These are phyloP conservation scores for Ptychadena robeensis DNA, from an alignment of 2,797 vertebrate genomes.

Conservation along the genomic window DNA sequence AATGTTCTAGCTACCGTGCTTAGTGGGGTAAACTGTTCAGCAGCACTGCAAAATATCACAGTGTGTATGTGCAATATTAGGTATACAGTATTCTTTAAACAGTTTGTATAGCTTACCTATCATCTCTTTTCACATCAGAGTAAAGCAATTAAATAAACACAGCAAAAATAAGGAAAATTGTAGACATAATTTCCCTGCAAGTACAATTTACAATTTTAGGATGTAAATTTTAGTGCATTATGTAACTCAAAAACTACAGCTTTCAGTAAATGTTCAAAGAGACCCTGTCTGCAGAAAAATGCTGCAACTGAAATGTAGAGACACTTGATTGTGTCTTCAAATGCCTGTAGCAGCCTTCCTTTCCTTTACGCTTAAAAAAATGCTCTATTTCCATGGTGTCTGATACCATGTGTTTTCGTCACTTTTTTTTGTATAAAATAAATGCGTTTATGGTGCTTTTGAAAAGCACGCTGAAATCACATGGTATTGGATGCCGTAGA, in stretches of 20 bases:
- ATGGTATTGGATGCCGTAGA: no score
- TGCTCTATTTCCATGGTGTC: no score
- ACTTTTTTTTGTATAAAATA: no score
- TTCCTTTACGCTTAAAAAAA: no score
- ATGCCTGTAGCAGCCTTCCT: background rate
- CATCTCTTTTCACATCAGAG: slow-evolving; percentile 1
- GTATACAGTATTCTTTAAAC: background rate
- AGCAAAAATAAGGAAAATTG: background rate
- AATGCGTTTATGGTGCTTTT: no score
- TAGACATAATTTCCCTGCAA: background rate
- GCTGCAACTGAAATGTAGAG: background rate
- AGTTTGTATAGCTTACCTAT: background rate
- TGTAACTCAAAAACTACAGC: background rate
- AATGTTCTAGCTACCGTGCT: background rate
- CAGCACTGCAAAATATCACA: background rate
- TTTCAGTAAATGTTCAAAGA: background rate
- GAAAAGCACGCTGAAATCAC: no score
- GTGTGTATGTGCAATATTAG: background rate
- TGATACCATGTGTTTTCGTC: no score
- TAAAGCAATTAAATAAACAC: background rate
- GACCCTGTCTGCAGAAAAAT: background rate
- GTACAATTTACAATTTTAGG: slow-evolving; percentile 33
- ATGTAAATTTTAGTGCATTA: background rate
- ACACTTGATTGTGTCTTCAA: background rate
- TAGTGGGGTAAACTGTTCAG: background rate